Evolutionary conservation across 2,113 vertebrate genomes (phyloP).

Genomic region (Oryzias melastigma): DNA sequence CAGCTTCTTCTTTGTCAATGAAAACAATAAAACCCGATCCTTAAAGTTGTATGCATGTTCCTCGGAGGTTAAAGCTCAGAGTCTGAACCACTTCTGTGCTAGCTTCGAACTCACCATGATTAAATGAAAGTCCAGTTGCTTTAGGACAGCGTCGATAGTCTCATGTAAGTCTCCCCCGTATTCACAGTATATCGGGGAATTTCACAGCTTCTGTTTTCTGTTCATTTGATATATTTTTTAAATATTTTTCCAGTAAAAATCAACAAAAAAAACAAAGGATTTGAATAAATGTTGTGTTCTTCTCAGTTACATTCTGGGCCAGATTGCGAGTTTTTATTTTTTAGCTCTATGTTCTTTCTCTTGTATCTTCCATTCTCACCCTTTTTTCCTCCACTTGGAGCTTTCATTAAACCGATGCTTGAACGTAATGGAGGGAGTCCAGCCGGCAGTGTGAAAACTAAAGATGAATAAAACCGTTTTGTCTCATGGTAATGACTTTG

Average conservation of each 20-base stretch:
- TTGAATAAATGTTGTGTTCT: slow-evolving; percentile 62
- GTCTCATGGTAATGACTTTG: slow-evolving; percentile 12
- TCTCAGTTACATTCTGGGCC: not conserved
- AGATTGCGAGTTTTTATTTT: slow-evolving; percentile 15
- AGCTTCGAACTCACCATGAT: not conserved
- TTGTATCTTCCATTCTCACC: not conserved
- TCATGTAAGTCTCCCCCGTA: too few relatives aligned
- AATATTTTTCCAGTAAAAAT: slow-evolving; percentile 86
- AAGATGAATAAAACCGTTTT: slow-evolving; percentile 10
- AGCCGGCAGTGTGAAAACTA: not conserved
- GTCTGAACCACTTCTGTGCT: slow-evolving; percentile 10
- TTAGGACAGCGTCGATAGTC: too few relatives aligned
- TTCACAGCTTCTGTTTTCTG: slow-evolving; percentile 60
- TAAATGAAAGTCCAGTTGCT: not conserved
- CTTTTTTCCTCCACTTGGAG: not conserved
- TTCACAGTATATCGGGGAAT: not conserved
- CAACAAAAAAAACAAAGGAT: slow-evolving; percentile 63
- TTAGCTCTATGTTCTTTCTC: slow-evolving; percentile 24
- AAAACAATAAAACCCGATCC: not conserved
- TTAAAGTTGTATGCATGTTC: slow-evolving; percentile 9
- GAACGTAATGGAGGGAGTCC: not conserved
- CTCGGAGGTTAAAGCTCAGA: not conserved
- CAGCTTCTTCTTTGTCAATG: slow-evolving; percentile 29
- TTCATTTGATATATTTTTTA: slow-evolving; percentile 82
- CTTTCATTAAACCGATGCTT: slow-evolving; percentile 1